Evolutionary conservation across 2,113 vertebrate species (phyloP), one percentile per base, ranked within the genome.

Genomic region (Pholis gunnellus): DNA sequence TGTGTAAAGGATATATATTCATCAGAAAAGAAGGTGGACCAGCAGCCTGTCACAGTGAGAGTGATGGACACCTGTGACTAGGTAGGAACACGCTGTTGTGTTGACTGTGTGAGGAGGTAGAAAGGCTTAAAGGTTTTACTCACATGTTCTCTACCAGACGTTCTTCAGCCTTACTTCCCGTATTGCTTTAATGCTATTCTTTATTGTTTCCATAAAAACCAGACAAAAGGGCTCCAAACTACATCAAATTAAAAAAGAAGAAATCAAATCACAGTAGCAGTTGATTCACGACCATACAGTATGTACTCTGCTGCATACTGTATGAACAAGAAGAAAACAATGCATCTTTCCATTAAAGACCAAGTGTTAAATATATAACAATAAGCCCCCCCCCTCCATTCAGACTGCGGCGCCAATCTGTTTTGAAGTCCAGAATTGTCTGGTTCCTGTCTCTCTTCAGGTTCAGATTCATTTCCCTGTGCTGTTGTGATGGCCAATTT

Each of bases 31-130:
- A 91, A 92, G 1, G 96, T 98, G 85, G 97, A 98, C 93, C 97
- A 97, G 85, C 97, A 97, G 85, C 94, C 95, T 0, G 90, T 98
- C 72, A 92, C 96, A 79, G 88, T 97, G 90, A 97, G 95, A 82
- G 94, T 98, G 87, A 98, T 98, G 97, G 97, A 98, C 89, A 98
- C 97, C 0, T 97, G 97, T 0, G 97, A 98, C 82, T 96, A 91
- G 96, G 97, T 98, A 94, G 93, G 72, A 69, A 68, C 25, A 14
- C 8, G 48, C 18, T 40, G 44, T 17, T 46, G 44, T 46, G 9
- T 46, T 46, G 44, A 46, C 44, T 13, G 46, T 20, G 46, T 18
- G 46, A 20, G 46, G 46, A 7, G 17, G 46, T 7, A 50, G 18
- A 15, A 50, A 50, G 46, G 46, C 46, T 20, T 20, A 17, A 50